Evolutionary conservation across 1,140 invertebrate species (phyloP), one percentile per base, ranked within the genome.

Genomic region (Latrodectus geometricus): DNA sequence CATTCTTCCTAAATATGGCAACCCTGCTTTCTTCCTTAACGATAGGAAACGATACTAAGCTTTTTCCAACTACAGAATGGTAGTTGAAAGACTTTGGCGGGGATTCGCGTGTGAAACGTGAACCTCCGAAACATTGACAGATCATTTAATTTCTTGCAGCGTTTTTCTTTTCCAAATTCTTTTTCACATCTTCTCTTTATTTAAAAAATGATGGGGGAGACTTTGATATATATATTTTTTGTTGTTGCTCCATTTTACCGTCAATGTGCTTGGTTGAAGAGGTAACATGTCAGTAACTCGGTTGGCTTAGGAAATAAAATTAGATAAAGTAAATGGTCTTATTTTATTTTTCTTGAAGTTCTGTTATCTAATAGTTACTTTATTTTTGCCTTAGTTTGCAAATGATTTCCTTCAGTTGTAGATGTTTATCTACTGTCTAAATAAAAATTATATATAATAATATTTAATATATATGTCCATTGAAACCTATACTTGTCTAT

Each of bases 141-240:
- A 86, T 86, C 83, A 86, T 86, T 86, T 86, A 86, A 78, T 86
- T 86, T 86, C 83, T 86, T 61, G 74, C 66, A 78, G 68, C 83
- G 74, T 86, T 69, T 78, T 73, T 78, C 66, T 56, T 76, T 68
- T 61, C 54, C 11, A 8, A 52, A 21, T 9, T 72, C 35, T 76
- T 50, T 17, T 14, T 52, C 66, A 68, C 66, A 15, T 72, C 35
- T 23, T 73, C 61, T 77, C 52, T 86, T 56, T 86, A 72, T 69
- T 77, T 86, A 74, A 86, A 86, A 86, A 86, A 86, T 86, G 83
- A 78, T 78, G 74, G 75, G 54, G 17, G 17, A 17, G 54, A 8
- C 17, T 14, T 14, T 48, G 11, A n/a, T n/a, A 12, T n/a, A 12
- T 23, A 14, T 48, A 14, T 23, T 70, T 20, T 70, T 23, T 48